Conservation (phyloP, 2,113 vertebrate species). For the Saiga tatarica region DNA sequence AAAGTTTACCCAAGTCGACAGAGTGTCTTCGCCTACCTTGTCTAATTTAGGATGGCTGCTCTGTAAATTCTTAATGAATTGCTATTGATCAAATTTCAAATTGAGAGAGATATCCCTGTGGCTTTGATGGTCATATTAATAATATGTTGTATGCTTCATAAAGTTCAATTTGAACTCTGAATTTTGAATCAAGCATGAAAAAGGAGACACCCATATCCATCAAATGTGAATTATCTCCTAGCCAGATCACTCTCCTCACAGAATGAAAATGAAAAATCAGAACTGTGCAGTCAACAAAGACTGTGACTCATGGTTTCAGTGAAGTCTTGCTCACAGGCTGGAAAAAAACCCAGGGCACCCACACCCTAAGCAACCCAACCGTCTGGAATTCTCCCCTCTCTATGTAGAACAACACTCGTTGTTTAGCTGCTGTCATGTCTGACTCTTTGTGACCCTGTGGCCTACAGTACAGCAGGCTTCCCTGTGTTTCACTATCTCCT, state of each 20-base stretch:
- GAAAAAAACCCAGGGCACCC: background rate
- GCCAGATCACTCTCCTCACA: background rate
- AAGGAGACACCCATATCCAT: background rate
- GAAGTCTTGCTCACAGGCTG: background rate
- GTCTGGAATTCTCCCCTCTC: rapidly evolving
- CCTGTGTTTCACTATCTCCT: background rate
- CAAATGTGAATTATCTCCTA: background rate
- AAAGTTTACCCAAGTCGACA: background rate
- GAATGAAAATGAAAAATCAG: background rate
- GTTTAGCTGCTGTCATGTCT: background rate
- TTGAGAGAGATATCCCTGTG: background rate
- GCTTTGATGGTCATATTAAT: constrained; percentile 40
- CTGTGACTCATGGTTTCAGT: background rate
- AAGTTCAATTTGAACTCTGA: constrained; percentile 24
- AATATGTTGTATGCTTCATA: constrained; percentile 1
- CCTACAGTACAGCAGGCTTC: background rate
- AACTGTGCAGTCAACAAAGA: background rate
- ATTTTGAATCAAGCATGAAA: constrained; percentile 43
- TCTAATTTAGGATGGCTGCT: background rate
- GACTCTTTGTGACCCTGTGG: background rate
- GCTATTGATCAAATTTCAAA: constrained; percentile 49
- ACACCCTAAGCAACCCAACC: background rate
- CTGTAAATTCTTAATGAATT: constrained; percentile 41
- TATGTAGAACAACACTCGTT: rapidly evolving
- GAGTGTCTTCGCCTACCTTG: background rate